A percentile compares a stretch with the other conserved stretches of the same genome.
Evolutionary conservation across 2,888 invertebrate species (phyloP).

Genomic region (Watsonalla cultraria): DNA sequence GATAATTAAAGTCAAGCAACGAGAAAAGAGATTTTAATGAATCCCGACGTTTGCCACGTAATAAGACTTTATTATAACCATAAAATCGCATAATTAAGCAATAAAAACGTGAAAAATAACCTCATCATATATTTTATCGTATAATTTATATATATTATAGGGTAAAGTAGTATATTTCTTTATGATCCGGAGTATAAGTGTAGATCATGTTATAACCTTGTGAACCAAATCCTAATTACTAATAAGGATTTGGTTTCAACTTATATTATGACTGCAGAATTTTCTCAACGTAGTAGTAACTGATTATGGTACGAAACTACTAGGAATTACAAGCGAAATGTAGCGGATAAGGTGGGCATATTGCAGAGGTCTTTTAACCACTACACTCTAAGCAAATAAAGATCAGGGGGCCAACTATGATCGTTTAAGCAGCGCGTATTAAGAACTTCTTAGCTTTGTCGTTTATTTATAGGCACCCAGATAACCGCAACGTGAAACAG

Average conservation of each 20-base stretch:
- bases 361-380: not conserved
- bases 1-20: conserved; percentile 72
- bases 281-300: no score
- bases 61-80: conserved; percentile 67
- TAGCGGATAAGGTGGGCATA: not conserved
- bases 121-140: conserved; percentile 11
- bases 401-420: no score
- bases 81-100: conserved; percentile 53
- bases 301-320: not conserved
- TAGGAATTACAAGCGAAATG: not conserved
- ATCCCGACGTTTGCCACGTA: conserved; percentile 61
- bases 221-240: no score
- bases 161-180: no score
- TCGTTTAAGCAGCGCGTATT: no score
- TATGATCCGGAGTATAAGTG: no score
- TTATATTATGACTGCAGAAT: no score
- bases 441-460: no score
- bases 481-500: not conserved
- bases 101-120: conserved; percentile 28
- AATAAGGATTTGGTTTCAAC: no score
- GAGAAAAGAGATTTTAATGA: conserved; percentile 75
- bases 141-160: not conserved
- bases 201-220: no score
- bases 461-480: no score
- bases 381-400: not conserved